Conservation (phyloP, 2,113 vertebrate genomes). For the Toxotes chatareus region DNA sequence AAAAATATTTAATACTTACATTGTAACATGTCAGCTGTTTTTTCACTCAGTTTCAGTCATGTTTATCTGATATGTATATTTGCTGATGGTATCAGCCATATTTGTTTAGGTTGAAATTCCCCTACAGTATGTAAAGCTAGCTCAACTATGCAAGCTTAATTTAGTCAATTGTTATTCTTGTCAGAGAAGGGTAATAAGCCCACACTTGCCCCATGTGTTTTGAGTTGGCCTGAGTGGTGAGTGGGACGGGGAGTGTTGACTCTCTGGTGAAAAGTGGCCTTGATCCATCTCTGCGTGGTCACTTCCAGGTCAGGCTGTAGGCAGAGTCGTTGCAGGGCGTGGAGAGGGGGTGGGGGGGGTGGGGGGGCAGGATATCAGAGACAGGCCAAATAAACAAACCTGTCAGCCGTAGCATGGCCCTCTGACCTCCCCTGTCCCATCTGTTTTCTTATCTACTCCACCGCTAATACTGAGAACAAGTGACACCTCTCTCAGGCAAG, state of each 20-base stretch:
- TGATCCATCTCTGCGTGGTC: conserved; percentile 80
- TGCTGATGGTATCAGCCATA: conserved; percentile 45
- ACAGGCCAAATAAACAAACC: conserved; percentile 85
- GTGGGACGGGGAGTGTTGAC: conserved; percentile 76
- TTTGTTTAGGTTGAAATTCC: conserved; percentile 64
- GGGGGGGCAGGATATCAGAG: conserved; percentile 82
- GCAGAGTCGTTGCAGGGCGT: conserved; percentile 59
- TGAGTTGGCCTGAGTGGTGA: conserved; percentile 79
- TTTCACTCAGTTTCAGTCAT: conserved; percentile 7
- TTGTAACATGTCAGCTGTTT: conserved; percentile 21
- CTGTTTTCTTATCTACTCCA: conserved; percentile 83
- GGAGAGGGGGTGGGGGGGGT: conserved; percentile 27
- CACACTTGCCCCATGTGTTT: conserved; percentile 82
- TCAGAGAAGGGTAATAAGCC: conserved; percentile 73
- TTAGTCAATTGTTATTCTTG: conserved; percentile 78
- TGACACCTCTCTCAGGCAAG: conserved; percentile 80
- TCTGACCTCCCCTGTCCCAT: conserved; percentile 83
- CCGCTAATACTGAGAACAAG: conserved; percentile 84
- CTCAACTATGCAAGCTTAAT: conserved; percentile 61
- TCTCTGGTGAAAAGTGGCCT: conserved; percentile 81
- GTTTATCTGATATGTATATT: conserved; percentile 40
- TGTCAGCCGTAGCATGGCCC: conserved; percentile 80
- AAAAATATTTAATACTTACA: neutral
- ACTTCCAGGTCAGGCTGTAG: conserved; percentile 80
- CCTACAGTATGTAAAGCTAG: conserved; percentile 54